Base-by-base conservation (phyloP, 1,140 invertebrate species). In the Mycetomoellerius zeteki region DNA sequence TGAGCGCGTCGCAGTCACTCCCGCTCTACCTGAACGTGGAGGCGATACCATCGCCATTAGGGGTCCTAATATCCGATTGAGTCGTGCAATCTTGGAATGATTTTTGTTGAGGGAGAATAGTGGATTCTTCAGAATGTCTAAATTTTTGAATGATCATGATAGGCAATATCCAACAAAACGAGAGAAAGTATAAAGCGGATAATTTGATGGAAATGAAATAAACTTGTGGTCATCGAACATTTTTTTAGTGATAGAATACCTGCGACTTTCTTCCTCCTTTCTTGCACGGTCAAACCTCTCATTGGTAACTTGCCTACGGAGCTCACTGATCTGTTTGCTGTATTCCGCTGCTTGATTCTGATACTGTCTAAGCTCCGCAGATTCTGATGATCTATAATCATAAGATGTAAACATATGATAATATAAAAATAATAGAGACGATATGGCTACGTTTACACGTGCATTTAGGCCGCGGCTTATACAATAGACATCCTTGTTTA, bases 311-410 rank as follows among this genome's bases (percentile, higher is more conserved):
- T 96, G 95, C 84, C 96, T 93, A 67, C 96, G 95, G 30, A 96
- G 94, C 47, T 96, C 95, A 37, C 92, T 95, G 64, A 96, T 95
- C 92, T 96, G 96, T 73, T 95, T 95, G 50, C 93, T 95, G 54
- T 96, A 96, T 43, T 96, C 96, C 19, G 95, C 93, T n/a, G 96
- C 94, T 90, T 96, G 95, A 81, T 94, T 95, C 86, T 96, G 96
- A 86, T 95, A 96, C n/a, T 94, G 92, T 30, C 95, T 95, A n/a
- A 96, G 89, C 80, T 96, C 96, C 27, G 95, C 88, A 5, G 95
- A 94, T 85, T 96, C 95, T 43, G 89, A 86, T 7, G 93, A 93
- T 90, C 96, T 96, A 85, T 14, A 56, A 77, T 81, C 5, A 30
- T 24, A 30, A 69, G 54, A 77, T 78, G 14, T 73, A 50, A 62